Conservation (phyloP, 2,888 invertebrate species). For the Mycalesis mineus region DNA sequence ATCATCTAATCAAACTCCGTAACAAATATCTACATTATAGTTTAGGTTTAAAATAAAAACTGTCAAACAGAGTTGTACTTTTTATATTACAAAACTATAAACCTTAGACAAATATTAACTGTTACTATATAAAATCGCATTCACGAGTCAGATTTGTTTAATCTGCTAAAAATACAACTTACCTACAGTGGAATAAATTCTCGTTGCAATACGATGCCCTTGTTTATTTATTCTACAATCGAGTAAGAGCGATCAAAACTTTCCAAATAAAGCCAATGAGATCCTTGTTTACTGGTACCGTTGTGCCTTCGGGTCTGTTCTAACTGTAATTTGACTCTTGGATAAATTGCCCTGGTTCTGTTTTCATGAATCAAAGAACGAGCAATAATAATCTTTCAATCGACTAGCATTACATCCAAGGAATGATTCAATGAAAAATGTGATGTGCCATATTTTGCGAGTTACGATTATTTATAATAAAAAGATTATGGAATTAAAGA, state of each 20-base stretch:
- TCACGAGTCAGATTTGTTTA: not conserved
- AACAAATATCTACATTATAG: no score
- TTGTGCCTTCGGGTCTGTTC: conserved; percentile 54
- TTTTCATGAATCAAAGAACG: not conserved
- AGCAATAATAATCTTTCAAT: not conserved
- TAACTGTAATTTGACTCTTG: conserved; percentile 32
- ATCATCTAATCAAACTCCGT: no score
- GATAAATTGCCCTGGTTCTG: not conserved
- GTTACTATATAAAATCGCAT: not conserved
- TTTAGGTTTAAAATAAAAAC: no score
- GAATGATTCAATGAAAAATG: not conserved
- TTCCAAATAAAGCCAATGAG: conserved; percentile 69
- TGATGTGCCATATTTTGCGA: no score
- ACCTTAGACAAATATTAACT: no score
- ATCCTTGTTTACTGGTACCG: conserved; percentile 63
- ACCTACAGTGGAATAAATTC: not conserved
- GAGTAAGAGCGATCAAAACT: conserved; percentile 41
- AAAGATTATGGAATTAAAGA: no score
- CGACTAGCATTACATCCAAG: not conserved
- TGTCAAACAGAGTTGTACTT: no score
- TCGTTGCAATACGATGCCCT: conserved; percentile 16
- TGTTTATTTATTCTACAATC: conserved; percentile 14
- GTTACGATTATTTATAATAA: no score
- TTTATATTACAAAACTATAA: no score
- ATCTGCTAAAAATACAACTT: not conserved